Conservation (phyloP, 2,888 invertebrate species). For the Mythimna albipuncta region DNA sequence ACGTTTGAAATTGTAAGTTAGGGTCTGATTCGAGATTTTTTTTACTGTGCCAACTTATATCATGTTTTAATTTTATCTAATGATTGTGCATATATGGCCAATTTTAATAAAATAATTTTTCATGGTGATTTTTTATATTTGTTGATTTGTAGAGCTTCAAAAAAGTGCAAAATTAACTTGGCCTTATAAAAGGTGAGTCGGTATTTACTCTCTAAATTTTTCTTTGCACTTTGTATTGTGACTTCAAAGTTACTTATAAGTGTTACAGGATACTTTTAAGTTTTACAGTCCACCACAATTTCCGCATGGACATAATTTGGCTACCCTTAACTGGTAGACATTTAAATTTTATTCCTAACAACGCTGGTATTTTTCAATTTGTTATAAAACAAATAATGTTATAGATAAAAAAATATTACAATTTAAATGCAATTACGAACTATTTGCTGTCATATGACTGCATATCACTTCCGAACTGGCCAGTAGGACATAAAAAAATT, state of each 20-base stretch:
- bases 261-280: slow-evolving; percentile 13
- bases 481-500: not conserved
- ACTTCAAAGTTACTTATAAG: slow-evolving; percentile 15
- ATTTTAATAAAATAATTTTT: too few species aligned
- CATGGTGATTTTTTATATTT: too few species aligned
- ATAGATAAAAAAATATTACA: not conserved
- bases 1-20: too few species aligned
- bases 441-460: not conserved
- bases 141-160: too few species aligned
- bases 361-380: not conserved
- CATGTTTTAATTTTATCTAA: too few species aligned
- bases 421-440: not conserved
- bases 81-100: too few species aligned
- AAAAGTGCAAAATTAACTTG: too few species aligned
- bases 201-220: slow-evolving; percentile 12
- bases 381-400: not conserved
- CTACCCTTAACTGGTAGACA: too few species aligned
- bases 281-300: slow-evolving; percentile 5
- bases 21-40: too few species aligned
- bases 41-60: too few species aligned
- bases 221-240: slow-evolving; percentile 16
- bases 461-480: not conserved
- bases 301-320: slow-evolving; percentile 16
- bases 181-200: slow-evolving; percentile 2
- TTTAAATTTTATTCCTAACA: not conserved